These are phyloP conservation scores for Tringa solitaria DNA, from an alignment of 2,113 vertebrate genomes.

Conservation along the genomic window DNA sequence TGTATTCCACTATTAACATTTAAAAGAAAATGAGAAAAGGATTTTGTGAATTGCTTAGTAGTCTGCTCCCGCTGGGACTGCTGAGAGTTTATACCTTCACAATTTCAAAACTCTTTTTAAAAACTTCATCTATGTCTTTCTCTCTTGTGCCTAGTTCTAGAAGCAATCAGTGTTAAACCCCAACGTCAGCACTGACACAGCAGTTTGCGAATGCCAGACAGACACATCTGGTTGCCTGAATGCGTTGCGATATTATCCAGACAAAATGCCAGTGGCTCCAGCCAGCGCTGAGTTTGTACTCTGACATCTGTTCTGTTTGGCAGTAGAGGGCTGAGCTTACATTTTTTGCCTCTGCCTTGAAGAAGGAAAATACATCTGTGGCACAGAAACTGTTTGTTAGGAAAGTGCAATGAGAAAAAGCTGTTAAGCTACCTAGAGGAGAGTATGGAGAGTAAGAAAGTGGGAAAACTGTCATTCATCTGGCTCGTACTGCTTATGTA, in stretches of 20 bases:
- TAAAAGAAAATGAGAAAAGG: background rate
- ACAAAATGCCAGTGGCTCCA: conserved; percentile 51
- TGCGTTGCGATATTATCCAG: background rate
- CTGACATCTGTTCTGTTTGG: conserved; percentile 48
- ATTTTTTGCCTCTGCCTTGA: background rate
- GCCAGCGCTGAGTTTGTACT: background rate
- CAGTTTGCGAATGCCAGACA: conserved; percentile 7
- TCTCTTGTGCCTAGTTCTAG: background rate
- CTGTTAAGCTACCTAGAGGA: background rate
- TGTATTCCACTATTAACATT: background rate
- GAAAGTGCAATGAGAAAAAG: background rate
- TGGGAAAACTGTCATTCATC: background rate
- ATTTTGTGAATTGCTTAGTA: background rate
- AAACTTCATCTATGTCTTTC: background rate
- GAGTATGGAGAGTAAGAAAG: background rate
- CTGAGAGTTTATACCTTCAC: background rate
- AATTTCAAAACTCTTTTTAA: background rate
- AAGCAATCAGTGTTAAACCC: background rate
- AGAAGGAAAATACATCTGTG: background rate
- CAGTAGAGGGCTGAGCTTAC: background rate
- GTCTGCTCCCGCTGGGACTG: background rate
- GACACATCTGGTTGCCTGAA: conserved; percentile 38
- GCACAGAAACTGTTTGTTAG: background rate
- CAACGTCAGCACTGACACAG: background rate
- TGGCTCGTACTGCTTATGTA: background rate